Percentiles rank a stretch among this genome's conserved stretches.
phyloP scores from a whole-genome alignment of 2,797 vertebrate species.

The Alosa sapidissima region DNA sequence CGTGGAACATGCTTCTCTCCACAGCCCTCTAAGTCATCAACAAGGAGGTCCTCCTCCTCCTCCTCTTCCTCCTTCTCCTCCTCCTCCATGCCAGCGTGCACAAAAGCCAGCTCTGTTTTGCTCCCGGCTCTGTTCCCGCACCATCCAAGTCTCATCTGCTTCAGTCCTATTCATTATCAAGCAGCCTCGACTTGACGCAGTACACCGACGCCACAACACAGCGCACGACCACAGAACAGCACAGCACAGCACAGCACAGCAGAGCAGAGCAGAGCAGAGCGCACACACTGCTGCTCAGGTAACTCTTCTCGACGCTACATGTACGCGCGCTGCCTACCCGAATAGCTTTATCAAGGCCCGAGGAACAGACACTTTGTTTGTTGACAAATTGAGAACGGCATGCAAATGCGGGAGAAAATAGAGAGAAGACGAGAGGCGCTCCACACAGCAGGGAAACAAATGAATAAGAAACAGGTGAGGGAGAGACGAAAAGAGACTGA shows the following conservation, averaged over 20 bases:
- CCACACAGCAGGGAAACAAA: not conserved
- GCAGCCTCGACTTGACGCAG: not conserved
- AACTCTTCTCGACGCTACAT: not conserved
- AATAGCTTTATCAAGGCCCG: not conserved
- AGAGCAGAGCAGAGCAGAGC: not conserved
- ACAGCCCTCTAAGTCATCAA: not conserved
- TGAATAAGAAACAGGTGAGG: not conserved
- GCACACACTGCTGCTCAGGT: not conserved
- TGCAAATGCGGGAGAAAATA: not conserved
- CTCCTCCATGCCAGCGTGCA: not conserved
- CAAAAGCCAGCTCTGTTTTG: not conserved
- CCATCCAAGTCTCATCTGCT: not conserved
- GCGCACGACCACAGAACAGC: not conserved
- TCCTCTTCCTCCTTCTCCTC: not conserved
- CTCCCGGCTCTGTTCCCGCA: not conserved
- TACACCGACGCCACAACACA: not conserved
- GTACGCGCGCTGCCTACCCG: not conserved
- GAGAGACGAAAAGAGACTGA: not conserved
- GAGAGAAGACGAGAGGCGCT: not conserved
- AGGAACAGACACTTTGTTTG: not conserved
- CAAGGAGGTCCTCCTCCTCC: not conserved
- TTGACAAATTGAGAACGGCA: constrained; percentile 2
- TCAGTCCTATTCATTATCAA: not conserved
- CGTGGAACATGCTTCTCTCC: not conserved
- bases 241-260: not conserved